Evolutionary conservation across 2,113 vertebrate genomes (phyloP).

Genomic region (Junco hyemalis): DNA sequence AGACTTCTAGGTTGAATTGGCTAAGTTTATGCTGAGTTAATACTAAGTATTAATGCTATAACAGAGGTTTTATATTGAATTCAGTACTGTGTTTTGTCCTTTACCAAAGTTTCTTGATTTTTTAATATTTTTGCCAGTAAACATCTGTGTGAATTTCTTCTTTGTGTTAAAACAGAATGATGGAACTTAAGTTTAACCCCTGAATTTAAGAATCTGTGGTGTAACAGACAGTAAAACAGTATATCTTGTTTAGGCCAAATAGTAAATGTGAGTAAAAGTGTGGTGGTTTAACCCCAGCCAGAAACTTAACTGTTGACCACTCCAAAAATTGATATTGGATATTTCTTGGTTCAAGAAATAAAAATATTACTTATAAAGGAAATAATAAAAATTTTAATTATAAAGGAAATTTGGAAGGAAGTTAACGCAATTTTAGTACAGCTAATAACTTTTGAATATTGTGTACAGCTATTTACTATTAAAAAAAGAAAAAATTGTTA

Average conservation of each 20-base stretch:
- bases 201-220: background rate
- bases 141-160: background rate
- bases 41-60: background rate
- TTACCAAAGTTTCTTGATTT: background rate
- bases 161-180: background rate
- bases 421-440: background rate
- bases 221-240: background rate
- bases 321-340: background rate
- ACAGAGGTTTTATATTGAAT: background rate
- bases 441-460: conserved; percentile 58
- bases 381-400: background rate
- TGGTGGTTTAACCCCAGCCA: background rate
- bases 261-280: background rate
- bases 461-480: conserved; percentile 56
- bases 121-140: background rate
- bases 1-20: background rate
- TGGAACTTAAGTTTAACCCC: background rate
- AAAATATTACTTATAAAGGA: background rate
- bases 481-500: conserved; percentile 46
- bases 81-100: background rate
- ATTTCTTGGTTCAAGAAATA: background rate
- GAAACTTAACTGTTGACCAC: background rate
- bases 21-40: background rate
- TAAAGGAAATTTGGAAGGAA: background rate
- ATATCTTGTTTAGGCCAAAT: background rate